Conservation (phyloP, 2,797 vertebrate genomes). For the Chrosomus eos region DNA sequence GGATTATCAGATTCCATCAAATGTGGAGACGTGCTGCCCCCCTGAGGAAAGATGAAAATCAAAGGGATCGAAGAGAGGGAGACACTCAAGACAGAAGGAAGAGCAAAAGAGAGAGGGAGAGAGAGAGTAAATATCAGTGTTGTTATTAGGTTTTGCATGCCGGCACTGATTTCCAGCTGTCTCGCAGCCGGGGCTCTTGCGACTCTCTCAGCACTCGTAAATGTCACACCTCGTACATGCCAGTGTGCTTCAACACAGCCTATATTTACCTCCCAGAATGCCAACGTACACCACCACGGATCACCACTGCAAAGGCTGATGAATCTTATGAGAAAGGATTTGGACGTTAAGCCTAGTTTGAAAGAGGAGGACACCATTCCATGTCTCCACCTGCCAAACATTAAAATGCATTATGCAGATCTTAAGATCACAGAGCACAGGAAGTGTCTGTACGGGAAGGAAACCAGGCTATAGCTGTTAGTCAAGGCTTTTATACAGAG, state of each 20-base stretch:
- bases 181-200: conserved; percentile 36
- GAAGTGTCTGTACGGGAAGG: background rate
- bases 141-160: conserved; percentile 48
- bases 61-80: background rate
- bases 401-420: conserved; percentile 42
- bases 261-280: conserved; percentile 53
- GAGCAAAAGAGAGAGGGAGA: conserved; percentile 17
- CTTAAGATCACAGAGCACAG: conserved; percentile 23
- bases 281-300: conserved; percentile 29
- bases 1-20: conserved; percentile 50
- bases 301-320: conserved; percentile 37
- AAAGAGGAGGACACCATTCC: conserved; percentile 32
- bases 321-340: conserved; percentile 35
- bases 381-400: conserved; percentile 35
- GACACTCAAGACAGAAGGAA: background rate
- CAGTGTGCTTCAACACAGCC: conserved; percentile 53
- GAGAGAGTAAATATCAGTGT: conserved; percentile 40
- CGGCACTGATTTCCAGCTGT: conserved; percentile 51
- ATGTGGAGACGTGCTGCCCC: conserved; percentile 75
- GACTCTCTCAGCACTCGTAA: conserved; percentile 55
- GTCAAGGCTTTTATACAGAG: background rate
- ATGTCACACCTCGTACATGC: conserved; percentile 59
- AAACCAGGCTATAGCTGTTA: conserved; percentile 7
- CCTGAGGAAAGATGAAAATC: conserved; percentile 64
- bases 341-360: conserved; percentile 32